Evolutionary conservation across 2,888 invertebrate genomes (phyloP).

Genomic region (Lamellibrachia columna): DNA sequence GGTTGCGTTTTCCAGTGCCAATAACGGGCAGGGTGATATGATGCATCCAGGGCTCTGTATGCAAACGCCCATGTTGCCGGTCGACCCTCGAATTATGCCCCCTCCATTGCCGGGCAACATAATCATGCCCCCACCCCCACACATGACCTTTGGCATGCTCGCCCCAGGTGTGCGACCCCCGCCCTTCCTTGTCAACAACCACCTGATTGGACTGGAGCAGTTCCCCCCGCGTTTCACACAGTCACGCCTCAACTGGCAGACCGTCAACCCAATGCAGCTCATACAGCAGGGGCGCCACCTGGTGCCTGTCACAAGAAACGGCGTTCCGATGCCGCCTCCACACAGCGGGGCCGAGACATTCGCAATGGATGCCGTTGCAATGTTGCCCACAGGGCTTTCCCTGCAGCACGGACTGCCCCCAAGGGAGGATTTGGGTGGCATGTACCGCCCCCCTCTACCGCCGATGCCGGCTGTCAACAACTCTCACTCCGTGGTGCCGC

Average conservation of each 20-base stretch:
- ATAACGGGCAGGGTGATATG: background rate
- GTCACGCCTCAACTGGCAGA: constrained; percentile 33
- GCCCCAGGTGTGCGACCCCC: constrained; percentile 24
- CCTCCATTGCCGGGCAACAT: constrained; percentile 30
- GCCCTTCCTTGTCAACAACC: constrained; percentile 44
- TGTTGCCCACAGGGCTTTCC: background rate
- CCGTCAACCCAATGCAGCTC: constrained; percentile 16
- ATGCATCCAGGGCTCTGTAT: background rate
- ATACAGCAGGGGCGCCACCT: background rate
- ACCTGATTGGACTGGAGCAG: constrained; percentile 39
- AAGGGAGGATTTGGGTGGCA: constrained; percentile 22
- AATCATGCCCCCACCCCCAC: constrained; percentile 19
- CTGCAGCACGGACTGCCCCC: constrained; percentile 28
- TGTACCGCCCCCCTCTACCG: constrained; percentile 32
- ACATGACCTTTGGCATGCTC: constrained; percentile 24
- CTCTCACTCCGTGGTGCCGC: background rate
- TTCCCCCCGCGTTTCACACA: constrained; percentile 37
- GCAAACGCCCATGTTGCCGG: background rate
- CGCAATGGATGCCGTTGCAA: background rate
- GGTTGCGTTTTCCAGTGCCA: background rate
- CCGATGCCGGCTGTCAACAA: constrained; percentile 13
- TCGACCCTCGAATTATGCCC: constrained; percentile 42
- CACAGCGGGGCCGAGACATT: background rate
- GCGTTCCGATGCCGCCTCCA: constrained; percentile 1
- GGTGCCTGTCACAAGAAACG: background rate